Evolutionary conservation across 2,888 invertebrate species (phyloP).

Genomic region (Zootermopsis nevadensis): DNA sequence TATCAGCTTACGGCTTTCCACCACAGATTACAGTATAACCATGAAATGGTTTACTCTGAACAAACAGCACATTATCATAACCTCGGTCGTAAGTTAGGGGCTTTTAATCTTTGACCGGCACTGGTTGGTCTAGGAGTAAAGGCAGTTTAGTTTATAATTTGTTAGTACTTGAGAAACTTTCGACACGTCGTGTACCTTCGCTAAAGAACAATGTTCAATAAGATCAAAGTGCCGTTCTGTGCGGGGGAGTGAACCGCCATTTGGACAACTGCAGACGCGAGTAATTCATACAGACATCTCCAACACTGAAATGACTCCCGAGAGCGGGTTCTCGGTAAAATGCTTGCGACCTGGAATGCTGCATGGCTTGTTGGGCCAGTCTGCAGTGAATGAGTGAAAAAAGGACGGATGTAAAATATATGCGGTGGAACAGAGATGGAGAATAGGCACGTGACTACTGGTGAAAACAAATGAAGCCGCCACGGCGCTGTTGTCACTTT

Average conservation of each 20-base stretch:
- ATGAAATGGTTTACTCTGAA: too few species aligned
- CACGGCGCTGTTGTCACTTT: constrained; percentile 19
- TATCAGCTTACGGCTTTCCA: too few species aligned
- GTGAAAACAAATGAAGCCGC: constrained; percentile 20
- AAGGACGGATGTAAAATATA: not conserved
- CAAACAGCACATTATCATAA: too few species aligned
- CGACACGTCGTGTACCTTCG: too few species aligned
- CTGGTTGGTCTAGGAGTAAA: too few species aligned
- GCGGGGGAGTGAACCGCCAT: not conserved
- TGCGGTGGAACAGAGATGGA: not conserved
- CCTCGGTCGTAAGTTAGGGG: too few species aligned
- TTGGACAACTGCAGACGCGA: too few species aligned
- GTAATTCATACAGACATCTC: not conserved
- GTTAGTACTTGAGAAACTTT: too few species aligned
- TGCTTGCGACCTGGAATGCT: constrained; percentile 1
- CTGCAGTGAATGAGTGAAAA: not conserved
- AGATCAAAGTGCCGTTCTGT: constrained; percentile 16
- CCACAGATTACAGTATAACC: too few species aligned
- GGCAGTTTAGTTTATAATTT: too few species aligned
- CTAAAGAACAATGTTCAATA: not conserved
- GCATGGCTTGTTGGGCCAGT: not conserved
- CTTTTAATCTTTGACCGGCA: too few species aligned
- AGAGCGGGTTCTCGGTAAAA: not conserved
- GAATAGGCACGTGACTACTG: constrained; percentile 11
- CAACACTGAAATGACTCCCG: not conserved